These are phyloP conservation scores for Leucoraja ocellata DNA, from an alignment of 2,797 vertebrate genomes.

Conservation along the genomic window DNA sequence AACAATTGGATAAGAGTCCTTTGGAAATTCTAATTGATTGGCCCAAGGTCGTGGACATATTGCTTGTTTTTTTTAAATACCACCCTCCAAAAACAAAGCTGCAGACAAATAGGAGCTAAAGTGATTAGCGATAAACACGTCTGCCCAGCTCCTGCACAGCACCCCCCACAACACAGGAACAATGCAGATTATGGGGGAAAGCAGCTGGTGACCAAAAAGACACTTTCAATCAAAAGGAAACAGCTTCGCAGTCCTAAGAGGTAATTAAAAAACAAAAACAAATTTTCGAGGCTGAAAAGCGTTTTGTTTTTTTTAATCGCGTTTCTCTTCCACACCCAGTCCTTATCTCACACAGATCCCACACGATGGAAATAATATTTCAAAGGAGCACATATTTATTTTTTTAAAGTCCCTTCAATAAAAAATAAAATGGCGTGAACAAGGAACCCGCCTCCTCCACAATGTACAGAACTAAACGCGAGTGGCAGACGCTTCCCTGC, in stretches of 20 bases:
- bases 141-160: not conserved
- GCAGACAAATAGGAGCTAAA: not conserved
- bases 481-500: not conserved
- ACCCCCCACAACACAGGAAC: not conserved
- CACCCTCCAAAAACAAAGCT: not conserved
- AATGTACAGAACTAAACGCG: not conserved
- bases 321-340: not conserved
- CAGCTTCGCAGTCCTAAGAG: not conserved
- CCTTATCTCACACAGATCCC: not conserved
- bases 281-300: not conserved
- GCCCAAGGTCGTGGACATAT: not conserved
- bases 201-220: not conserved
- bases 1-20: not conserved
- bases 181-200: not conserved
- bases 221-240: not conserved
- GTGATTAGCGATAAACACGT: not conserved
- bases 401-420: not conserved
- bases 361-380: not conserved
- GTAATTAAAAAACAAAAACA: not conserved
- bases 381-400: not conserved
- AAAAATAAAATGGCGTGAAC: conserved; percentile 31
- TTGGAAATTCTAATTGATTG: not conserved
- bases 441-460: conserved; percentile 23
- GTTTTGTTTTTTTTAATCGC: not conserved
- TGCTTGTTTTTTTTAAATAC: too few species aligned